Evolutionary conservation across 1,140 invertebrate species (phyloP).

Genomic region (Musca domestica): DNA sequence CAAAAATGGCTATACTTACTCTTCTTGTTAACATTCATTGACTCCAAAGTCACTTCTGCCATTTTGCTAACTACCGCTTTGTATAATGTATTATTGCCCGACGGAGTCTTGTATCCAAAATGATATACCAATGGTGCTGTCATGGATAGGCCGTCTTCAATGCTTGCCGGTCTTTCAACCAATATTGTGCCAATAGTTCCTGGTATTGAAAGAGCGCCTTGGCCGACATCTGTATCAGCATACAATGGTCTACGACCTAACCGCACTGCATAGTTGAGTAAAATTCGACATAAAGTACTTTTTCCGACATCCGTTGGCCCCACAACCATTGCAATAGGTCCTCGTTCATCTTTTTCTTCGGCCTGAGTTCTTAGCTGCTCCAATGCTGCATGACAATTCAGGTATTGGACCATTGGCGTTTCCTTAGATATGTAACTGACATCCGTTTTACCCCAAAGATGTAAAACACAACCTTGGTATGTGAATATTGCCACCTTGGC

Average conservation of each 20-base stretch:
- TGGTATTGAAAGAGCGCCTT: constrained; percentile 89
- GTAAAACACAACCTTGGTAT: constrained; percentile 88
- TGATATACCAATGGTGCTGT: constrained; percentile 91
- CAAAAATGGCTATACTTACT: constrained; percentile 56
- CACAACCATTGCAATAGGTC: constrained; percentile 86
- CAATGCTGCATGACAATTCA: constrained; percentile 92
- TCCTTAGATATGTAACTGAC: constrained; percentile 93
- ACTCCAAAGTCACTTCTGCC: constrained; percentile 81
- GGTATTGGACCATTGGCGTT: constrained; percentile 83
- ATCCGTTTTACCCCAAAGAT: constrained; percentile 83
- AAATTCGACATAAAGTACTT: constrained; percentile 83
- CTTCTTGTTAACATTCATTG: constrained; percentile 83
- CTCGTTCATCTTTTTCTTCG: constrained; percentile 68
- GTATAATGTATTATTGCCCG: constrained; percentile 79
- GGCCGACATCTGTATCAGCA: constrained; percentile 95
- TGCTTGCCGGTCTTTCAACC: constrained; percentile 85
- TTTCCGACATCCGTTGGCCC: constrained; percentile 97
- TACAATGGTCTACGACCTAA: constrained; percentile 83
- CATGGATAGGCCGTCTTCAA: constrained; percentile 91
- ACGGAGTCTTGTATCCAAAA: constrained; percentile 83
- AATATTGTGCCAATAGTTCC: constrained; percentile 87
- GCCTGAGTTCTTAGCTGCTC: constrained; percentile 84
- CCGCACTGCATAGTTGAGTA: constrained; percentile 92
- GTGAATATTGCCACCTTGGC: constrained; percentile 96
- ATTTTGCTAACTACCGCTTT: constrained; percentile 81